These are phyloP conservation scores for Bombus haemorrhoidalis DNA, from an alignment of 1,140 invertebrate species.

Conservation along the genomic window DNA sequence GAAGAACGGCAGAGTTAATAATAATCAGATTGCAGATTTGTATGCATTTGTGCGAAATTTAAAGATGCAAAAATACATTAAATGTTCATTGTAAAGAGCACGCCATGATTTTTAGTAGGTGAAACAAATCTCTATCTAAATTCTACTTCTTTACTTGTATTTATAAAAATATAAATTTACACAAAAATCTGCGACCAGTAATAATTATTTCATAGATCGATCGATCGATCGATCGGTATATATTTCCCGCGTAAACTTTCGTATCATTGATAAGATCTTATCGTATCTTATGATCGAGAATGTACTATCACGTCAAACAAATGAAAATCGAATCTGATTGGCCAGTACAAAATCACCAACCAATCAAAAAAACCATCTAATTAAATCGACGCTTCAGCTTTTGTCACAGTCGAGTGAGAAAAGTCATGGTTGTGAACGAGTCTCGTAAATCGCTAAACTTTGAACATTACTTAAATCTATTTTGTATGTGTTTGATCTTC, in stretches of 20 bases:
- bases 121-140: too few relatives aligned
- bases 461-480: conserved; percentile 10
- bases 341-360: neutral
- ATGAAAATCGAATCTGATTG: conserved; percentile 10
- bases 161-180: too few relatives aligned
- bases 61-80: too few relatives aligned
- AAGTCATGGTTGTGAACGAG: too few relatives aligned
- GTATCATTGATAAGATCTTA: neutral
- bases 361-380: conserved; percentile 1
- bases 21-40: neutral
- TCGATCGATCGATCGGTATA: too few relatives aligned
- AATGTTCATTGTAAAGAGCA: too few relatives aligned
- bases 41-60: too few relatives aligned
- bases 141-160: too few relatives aligned
- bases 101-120: too few relatives aligned
- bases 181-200: too few relatives aligned
- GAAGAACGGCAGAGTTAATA: neutral
- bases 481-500: neutral
- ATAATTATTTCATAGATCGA: neutral
- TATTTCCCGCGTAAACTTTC: conserved; percentile 20
- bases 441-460: neutral
- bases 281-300: neutral
- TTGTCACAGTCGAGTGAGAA: too few relatives aligned
- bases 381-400: neutral
- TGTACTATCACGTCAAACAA: neutral